Evolutionary conservation across 1,140 invertebrate species (phyloP).

Genomic region (Ruditapes philippinarum): DNA sequence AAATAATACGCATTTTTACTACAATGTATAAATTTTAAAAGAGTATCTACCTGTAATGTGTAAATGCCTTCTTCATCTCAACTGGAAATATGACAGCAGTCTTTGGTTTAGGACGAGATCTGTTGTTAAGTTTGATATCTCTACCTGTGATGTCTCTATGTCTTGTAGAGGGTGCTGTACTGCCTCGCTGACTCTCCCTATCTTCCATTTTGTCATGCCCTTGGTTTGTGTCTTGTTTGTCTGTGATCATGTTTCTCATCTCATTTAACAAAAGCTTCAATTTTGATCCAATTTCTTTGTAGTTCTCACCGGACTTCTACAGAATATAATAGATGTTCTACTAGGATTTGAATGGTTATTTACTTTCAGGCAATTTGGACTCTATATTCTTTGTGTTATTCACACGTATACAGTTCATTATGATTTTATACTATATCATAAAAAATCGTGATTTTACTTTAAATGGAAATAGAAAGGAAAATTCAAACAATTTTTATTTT

Average conservation of each 20-base stretch:
- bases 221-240: slow-evolving; percentile 13
- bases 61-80: slow-evolving; percentile 44
- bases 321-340: background rate
- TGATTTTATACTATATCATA: too few relatives aligned
- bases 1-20: too few relatives aligned
- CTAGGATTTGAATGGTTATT: too few relatives aligned
- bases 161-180: background rate
- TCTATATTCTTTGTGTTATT: too few relatives aligned
- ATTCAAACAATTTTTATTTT: too few relatives aligned
- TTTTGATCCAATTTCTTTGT: slow-evolving; percentile 63
- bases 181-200: too few relatives aligned
- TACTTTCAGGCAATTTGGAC: too few relatives aligned
- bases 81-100: slow-evolving; percentile 3
- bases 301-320: slow-evolving; percentile 52
- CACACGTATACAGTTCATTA: too few relatives aligned
- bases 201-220: too few relatives aligned
- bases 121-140: background rate
- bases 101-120: background rate
- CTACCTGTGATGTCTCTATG: slow-evolving; percentile 9
- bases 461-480: too few relatives aligned
- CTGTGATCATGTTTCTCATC: slow-evolving; percentile 51
- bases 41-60: slow-evolving; percentile 40
- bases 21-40: too few relatives aligned
- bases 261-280: slow-evolving; percentile 48
- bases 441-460: too few relatives aligned